Evolutionary conservation across 2,888 invertebrate species (phyloP).

Genomic region (Drosophila aldrichi): DNA sequence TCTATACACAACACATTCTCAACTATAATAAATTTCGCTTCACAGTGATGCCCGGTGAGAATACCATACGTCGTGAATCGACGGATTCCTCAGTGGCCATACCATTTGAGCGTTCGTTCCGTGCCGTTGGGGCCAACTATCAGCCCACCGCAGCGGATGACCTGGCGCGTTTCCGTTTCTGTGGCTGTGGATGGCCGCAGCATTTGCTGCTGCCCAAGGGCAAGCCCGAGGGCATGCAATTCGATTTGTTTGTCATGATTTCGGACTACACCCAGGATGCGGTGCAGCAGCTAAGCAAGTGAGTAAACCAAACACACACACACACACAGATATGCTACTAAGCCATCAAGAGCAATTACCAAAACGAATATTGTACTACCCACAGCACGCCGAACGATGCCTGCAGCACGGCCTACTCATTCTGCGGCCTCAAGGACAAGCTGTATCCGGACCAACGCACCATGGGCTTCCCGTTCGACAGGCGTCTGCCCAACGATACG

Average conservation of each 20-base stretch:
- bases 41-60: slow-evolving; percentile 89
- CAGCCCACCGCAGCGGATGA: slow-evolving; percentile 85
- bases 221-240: slow-evolving; percentile 88
- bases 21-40: background rate
- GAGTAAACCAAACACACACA: slow-evolving; percentile 80
- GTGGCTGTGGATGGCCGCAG: slow-evolving; percentile 95
- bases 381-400: slow-evolving; percentile 86
- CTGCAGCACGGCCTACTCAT: slow-evolving; percentile 89
- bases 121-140: slow-evolving; percentile 87
- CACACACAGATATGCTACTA: background rate
- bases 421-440: slow-evolving; percentile 89
- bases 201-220: slow-evolving; percentile 93
- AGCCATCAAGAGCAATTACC: background rate
- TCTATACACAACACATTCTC: background rate
- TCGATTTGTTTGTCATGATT: slow-evolving; percentile 92
- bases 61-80: slow-evolving; percentile 89
- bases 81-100: slow-evolving; percentile 92
- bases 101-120: slow-evolving; percentile 93
- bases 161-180: slow-evolving; percentile 90
- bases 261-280: slow-evolving; percentile 89
- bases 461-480: slow-evolving; percentile 89
- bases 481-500: slow-evolving; percentile 82
- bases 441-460: slow-evolving; percentile 89
- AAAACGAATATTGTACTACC: slow-evolving; percentile 4
- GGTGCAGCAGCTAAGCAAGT: slow-evolving; percentile 77